These are phyloP conservation scores for Rynchops niger DNA, from an alignment of 2,113 vertebrate species.

Conservation along the genomic window DNA sequence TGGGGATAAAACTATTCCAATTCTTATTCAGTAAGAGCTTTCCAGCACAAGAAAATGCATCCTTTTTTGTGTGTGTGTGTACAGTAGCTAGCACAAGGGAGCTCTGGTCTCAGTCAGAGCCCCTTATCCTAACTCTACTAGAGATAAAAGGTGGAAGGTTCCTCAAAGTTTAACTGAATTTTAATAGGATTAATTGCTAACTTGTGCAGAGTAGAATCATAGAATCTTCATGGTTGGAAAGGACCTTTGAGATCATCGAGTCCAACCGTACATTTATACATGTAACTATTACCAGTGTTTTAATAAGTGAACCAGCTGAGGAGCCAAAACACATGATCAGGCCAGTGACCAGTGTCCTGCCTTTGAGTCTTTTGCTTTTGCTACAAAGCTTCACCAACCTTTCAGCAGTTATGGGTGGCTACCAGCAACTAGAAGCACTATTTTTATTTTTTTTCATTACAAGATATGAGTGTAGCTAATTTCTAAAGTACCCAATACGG, in stretches of 20 bases:
- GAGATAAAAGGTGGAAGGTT: not conserved
- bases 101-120: not conserved
- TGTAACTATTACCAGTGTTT: not conserved
- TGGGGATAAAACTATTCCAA: not conserved
- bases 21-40: not conserved
- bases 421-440: not conserved
- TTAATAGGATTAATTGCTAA: not conserved
- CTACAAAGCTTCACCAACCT: not conserved
- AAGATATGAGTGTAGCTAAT: not conserved
- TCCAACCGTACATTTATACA: not conserved
- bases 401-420: not conserved
- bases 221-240: no score
- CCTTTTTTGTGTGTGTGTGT: not conserved
- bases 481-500: not conserved
- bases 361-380: not conserved
- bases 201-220: not conserved
- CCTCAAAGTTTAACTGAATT: not conserved
- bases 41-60: not conserved
- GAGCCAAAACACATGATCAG: not conserved
- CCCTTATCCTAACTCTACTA: not conserved
- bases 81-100: not conserved
- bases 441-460: not conserved
- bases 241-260: no score
- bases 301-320: not conserved
- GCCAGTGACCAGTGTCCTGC: not conserved